phyloP scores from a whole-genome alignment of 1,140 invertebrate species.

The Drosophila subpulchrella region DNA sequence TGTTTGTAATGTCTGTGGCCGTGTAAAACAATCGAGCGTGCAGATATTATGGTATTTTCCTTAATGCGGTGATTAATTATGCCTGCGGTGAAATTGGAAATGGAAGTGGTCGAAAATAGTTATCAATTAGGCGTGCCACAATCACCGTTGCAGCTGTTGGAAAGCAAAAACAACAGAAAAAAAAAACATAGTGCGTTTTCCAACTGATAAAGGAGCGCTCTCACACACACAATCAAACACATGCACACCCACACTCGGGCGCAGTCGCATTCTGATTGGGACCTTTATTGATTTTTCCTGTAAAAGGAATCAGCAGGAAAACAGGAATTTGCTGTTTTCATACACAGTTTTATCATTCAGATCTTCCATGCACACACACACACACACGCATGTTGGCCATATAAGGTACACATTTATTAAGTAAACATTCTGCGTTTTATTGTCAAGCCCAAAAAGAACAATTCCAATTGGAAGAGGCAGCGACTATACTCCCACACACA shows the following conservation, averaged over 20 bases:
- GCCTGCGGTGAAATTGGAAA: conserved; percentile 36
- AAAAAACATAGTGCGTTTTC: conserved; percentile 19
- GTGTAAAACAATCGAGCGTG: conserved; percentile 29
- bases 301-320: conserved; percentile 57
- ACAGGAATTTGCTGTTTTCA: conserved; percentile 13
- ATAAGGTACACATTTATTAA: conserved; percentile 17
- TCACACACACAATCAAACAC: conserved; percentile 18
- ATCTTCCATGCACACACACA: not conserved
- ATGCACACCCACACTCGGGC: conserved; percentile 39
- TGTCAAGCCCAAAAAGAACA: conserved; percentile 49
- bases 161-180: conserved; percentile 17
- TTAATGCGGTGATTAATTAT: conserved; percentile 70
- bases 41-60: conserved; percentile 17
- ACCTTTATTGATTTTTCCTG: conserved; percentile 81
- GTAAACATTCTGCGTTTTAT: conserved; percentile 54
- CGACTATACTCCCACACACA: conserved; percentile 66
- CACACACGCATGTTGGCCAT: not conserved
- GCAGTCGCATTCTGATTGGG: conserved; percentile 65
- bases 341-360: conserved; percentile 14
- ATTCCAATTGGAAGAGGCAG: conserved; percentile 55
- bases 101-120: conserved; percentile 59
- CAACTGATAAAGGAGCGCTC: conserved; percentile 66
- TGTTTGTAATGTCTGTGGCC: conserved; percentile 13
- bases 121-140: conserved; percentile 73
- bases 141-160: conserved; percentile 51